A percentile compares a stretch with the other conserved stretches of the same genome.
These are phyloP conservation scores for Deilephila elpenor DNA, from an alignment of 2,888 invertebrate species.

Conservation along the genomic window DNA sequence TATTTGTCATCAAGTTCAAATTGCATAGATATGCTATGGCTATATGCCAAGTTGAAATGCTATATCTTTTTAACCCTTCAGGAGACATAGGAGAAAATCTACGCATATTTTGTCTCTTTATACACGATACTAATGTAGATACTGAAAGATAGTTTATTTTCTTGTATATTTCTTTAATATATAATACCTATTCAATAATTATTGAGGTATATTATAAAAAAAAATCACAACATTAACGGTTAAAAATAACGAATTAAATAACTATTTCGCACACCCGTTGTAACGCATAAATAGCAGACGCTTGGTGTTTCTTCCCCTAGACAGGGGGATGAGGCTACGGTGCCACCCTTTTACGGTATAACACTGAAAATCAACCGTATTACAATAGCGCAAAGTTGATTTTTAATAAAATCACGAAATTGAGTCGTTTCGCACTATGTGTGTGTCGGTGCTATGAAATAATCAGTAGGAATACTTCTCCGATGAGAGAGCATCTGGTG, in stretches of 20 bases:
- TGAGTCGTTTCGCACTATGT: constrained; percentile 68
- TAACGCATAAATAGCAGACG: not conserved
- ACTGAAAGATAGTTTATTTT: too few species aligned
- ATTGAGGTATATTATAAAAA: not conserved
- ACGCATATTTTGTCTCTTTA: too few species aligned
- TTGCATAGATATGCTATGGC: too few species aligned
- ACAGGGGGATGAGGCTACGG: constrained; percentile 55
- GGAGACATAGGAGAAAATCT: too few species aligned
- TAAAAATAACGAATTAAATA: not conserved
- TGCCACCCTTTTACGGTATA: constrained; percentile 46
- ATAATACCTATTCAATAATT: not conserved
- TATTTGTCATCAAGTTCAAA: too few species aligned
- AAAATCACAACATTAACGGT: too few species aligned
- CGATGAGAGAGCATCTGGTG: constrained; percentile 37
- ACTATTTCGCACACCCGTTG: not conserved
- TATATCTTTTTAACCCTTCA: too few species aligned
- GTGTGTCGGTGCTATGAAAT: constrained; percentile 67
- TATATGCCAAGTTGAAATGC: too few species aligned
- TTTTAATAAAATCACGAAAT: constrained; percentile 44
- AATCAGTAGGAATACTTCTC: constrained; percentile 71
- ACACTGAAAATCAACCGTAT: constrained; percentile 43
- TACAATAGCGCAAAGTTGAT: constrained; percentile 29
- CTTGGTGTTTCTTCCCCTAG: constrained; percentile 1
- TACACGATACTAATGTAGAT: too few species aligned
- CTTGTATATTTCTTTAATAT: too few species aligned